Evolutionary conservation across 2,888 invertebrate species (phyloP).

Genomic region (Ypsolopha sequella): DNA sequence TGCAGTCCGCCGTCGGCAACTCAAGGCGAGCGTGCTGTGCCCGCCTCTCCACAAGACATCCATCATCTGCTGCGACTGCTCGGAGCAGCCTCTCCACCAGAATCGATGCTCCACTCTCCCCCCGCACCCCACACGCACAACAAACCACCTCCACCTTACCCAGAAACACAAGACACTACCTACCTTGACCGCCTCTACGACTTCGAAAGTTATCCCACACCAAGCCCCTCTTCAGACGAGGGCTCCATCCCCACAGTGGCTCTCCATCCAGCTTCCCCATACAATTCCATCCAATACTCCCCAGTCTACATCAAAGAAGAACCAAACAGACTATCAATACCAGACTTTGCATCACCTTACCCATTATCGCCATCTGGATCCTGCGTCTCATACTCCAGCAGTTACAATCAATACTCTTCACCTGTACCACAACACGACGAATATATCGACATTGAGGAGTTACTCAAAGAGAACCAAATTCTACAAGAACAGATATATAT

Average conservation of each 20-base stretch:
- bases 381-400: constrained; percentile 65
- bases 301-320: constrained; percentile 64
- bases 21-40: constrained; percentile 74
- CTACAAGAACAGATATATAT: constrained; percentile 56
- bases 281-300: constrained; percentile 51
- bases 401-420: constrained; percentile 63
- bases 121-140: constrained; percentile 41
- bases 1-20: constrained; percentile 83
- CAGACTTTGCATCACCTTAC: constrained; percentile 63
- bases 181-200: constrained; percentile 63
- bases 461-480: constrained; percentile 69
- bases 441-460: constrained; percentile 73
- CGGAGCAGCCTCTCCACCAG: constrained; percentile 64
- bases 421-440: constrained; percentile 72
- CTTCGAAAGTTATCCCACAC: constrained; percentile 59
- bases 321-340: constrained; percentile 61
- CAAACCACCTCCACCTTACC: constrained; percentile 57
- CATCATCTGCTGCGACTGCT: constrained; percentile 58
- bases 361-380: constrained; percentile 72
- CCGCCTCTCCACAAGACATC: constrained; percentile 64
- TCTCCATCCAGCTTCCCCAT: constrained; percentile 69
- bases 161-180: constrained; percentile 39
- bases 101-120: constrained; percentile 59
- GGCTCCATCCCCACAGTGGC: constrained; percentile 69
- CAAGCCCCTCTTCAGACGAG: constrained; percentile 66